phyloP scores from a whole-genome alignment of 2,888 invertebrate genomes.

The Digitonthophagus gazella region DNA sequence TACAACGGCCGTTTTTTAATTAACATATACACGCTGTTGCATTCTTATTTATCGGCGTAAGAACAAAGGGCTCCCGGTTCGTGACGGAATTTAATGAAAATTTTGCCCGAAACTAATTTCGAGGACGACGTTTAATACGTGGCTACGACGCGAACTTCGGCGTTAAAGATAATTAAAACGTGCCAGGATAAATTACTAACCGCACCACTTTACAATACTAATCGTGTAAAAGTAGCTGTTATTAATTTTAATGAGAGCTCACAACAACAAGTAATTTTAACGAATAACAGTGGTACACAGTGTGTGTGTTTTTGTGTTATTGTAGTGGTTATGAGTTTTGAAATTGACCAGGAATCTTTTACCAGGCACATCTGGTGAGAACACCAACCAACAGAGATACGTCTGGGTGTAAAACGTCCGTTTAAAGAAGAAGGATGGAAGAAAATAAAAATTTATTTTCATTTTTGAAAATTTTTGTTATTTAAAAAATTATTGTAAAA shows the following conservation, averaged over 20 bases:
- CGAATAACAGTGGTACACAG: constrained; percentile 1
- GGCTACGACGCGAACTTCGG: not conserved
- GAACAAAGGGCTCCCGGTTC: not conserved
- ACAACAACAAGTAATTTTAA: no score
- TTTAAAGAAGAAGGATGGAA: not conserved
- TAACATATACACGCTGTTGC: not conserved
- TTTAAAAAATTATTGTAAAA: not conserved
- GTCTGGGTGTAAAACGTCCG: constrained; percentile 3
- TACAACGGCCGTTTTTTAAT: not conserved
- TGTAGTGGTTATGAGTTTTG: constrained; percentile 4
- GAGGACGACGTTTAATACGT: not conserved
- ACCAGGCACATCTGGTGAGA: constrained; percentile 6
- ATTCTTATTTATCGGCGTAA: not conserved
- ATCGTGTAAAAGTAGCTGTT: not conserved
- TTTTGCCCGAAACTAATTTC: not conserved
- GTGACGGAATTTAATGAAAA: not conserved
- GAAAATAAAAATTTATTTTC: not conserved
- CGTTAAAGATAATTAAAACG: not conserved
- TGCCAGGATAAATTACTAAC: not conserved
- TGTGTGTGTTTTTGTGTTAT: constrained; percentile 1
- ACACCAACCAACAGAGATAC: not conserved
- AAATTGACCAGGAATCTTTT: constrained; percentile 6
- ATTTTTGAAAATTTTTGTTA: not conserved
- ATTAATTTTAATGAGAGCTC: not conserved
- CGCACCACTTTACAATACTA: not conserved